Evolutionary conservation across 1,140 invertebrate genomes (phyloP).

Genomic region (Pachyrhynchus sulphureomaculatus): DNA sequence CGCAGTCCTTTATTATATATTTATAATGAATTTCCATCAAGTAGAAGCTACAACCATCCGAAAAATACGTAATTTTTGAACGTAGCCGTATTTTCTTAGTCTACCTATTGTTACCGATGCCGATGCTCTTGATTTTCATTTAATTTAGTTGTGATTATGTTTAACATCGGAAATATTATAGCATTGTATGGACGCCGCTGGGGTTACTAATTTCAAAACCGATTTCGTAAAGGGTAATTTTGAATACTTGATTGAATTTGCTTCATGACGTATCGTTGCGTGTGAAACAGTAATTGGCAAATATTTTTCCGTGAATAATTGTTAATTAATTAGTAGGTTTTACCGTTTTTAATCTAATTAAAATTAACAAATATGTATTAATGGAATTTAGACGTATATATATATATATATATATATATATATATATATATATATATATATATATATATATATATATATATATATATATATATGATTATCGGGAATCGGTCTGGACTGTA

Average conservation of each 20-base stretch:
- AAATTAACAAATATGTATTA: no score
- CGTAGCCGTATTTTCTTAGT: neutral
- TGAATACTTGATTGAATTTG: neutral
- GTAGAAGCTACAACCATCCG: no score
- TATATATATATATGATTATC: no score
- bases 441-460: no score
- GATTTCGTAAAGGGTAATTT: conserved; percentile 4
- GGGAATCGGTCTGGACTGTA: no score
- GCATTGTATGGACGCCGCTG: conserved; percentile 1
- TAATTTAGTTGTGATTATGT: conserved; percentile 1
- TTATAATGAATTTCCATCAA: no score
- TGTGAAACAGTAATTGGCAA: neutral
- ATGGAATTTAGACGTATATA: no score
- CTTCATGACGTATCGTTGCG: conserved; percentile 1
- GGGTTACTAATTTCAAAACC: neutral
- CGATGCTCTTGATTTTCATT: neutral
- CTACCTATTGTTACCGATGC: neutral
- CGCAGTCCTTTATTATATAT: no score
- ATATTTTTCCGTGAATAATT: neutral
- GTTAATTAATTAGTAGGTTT: no score
- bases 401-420: no score
- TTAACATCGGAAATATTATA: neutral
- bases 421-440: no score
- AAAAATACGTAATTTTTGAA: neutral
- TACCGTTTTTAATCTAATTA: no score